These are phyloP conservation scores for Bombyx huttoni DNA, from an alignment of 2,888 invertebrate genomes.

Conservation along the genomic window DNA sequence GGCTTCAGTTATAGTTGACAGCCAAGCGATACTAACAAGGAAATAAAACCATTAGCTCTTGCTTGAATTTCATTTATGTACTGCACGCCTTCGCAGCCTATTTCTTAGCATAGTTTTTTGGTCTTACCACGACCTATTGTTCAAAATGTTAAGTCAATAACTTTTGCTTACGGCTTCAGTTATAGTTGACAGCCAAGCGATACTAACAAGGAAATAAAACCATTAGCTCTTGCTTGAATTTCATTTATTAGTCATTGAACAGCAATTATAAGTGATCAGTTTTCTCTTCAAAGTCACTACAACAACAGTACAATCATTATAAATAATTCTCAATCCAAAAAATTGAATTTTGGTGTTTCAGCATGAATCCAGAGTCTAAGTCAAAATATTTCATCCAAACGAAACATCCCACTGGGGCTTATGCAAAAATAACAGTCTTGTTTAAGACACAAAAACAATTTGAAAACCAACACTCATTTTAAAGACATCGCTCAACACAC, in stretches of 20 bases:
- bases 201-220: slow-evolving; percentile 9
- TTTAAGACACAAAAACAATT: background rate
- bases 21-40: background rate
- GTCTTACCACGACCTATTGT: no score
- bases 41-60: slow-evolving; percentile 14
- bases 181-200: no score
- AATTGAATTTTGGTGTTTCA: background rate
- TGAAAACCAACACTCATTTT: slow-evolving; percentile 12
- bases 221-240: slow-evolving; percentile 14
- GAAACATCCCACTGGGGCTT: background rate
- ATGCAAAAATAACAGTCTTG: slow-evolving; percentile 3
- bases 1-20: no score
- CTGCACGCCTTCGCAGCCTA: no score
- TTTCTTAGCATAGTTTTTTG: no score
- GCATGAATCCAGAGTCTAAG: background rate
- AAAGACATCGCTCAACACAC: slow-evolving; percentile 18
- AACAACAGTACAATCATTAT: slow-evolving; percentile 2
- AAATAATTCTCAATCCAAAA: background rate
- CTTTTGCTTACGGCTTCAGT: no score
- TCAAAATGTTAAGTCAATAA: no score
- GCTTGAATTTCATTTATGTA: slow-evolving; percentile 29
- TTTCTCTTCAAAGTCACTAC: slow-evolving; percentile 4
- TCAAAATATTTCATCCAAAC: background rate
- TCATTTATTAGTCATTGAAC: slow-evolving; percentile 51
- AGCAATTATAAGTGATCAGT: slow-evolving; percentile 61